Evolutionary conservation across 2,113 vertebrate genomes (phyloP).

Genomic region (Canis aureus): DNA sequence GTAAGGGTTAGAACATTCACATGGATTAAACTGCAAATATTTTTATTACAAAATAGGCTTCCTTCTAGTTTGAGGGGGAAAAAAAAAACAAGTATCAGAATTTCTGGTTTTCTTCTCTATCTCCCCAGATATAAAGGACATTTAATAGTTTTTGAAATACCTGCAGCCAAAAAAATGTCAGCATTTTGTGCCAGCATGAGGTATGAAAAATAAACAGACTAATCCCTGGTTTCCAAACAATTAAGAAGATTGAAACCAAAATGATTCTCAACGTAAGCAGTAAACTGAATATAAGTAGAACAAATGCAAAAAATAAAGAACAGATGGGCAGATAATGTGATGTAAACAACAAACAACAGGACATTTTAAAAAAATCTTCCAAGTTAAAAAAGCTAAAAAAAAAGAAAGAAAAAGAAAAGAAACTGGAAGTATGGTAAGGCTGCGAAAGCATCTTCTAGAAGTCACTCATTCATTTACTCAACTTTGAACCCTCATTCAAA

Average conservation of each 20-base stretch:
- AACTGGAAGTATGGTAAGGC: neutral
- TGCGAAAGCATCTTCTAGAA: neutral
- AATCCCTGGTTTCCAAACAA: constrained; percentile 15
- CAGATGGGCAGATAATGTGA: constrained; percentile 38
- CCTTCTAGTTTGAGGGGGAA: neutral
- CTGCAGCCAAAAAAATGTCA: neutral
- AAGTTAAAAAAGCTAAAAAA: neutral
- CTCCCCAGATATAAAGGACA: neutral
- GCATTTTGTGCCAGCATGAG: neutral
- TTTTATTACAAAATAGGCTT: constrained; percentile 45
- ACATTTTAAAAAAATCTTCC: neutral
- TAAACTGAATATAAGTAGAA: constrained; percentile 5
- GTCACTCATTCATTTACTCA: neutral
- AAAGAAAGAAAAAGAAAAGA: no score
- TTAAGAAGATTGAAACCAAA: constrained; percentile 27
- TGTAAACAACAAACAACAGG: neutral
- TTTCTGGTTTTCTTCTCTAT: neutral
- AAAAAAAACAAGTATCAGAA: neutral
- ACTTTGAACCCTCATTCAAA: neutral
- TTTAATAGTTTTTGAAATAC: neutral
- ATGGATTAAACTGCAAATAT: neutral
- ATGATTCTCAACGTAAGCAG: neutral
- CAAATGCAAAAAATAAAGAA: constrained; percentile 50
- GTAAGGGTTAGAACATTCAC: neutral
- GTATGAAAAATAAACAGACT: constrained; percentile 12